Conservation (phyloP, 1,140 invertebrate genomes). For the Trypoxylus dichotomus region DNA sequence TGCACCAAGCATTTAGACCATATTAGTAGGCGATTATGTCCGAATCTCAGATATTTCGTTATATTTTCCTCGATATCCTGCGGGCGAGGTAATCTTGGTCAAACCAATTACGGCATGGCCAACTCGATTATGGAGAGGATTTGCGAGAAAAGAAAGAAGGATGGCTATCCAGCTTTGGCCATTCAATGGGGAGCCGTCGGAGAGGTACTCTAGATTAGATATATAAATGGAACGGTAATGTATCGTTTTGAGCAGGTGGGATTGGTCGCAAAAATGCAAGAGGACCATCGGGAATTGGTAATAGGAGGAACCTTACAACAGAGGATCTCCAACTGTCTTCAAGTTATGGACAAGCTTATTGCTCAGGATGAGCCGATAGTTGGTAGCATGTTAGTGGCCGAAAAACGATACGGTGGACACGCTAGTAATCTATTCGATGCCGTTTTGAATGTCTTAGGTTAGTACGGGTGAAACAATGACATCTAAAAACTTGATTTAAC, state of each 20-base stretch:
- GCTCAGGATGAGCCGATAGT: conserved; percentile 65
- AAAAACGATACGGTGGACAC: conserved; percentile 55
- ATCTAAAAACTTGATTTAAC: not conserved
- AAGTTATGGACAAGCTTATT: conserved; percentile 68
- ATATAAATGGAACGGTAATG: not conserved
- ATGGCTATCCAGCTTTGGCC: conserved; percentile 66
- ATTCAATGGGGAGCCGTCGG: conserved; percentile 74
- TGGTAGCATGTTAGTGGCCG: conserved; percentile 75
- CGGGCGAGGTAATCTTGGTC: conserved; percentile 85
- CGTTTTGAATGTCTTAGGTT: conserved; percentile 9
- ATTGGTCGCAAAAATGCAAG: conserved; percentile 77
- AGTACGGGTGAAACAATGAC: not conserved
- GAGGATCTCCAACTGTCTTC: conserved; percentile 75
- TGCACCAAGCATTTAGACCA: conserved; percentile 61
- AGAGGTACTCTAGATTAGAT: conserved; percentile 55
- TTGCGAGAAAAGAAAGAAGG: conserved; percentile 61
- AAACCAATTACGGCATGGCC: conserved; percentile 83
- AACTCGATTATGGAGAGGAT: conserved; percentile 76
- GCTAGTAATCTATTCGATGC: conserved; percentile 18
- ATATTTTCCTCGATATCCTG: conserved; percentile 88
- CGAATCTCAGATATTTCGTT: conserved; percentile 61
- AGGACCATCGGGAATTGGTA: conserved; percentile 73
- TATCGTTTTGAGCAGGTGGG: conserved; percentile 57
- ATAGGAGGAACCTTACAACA: conserved; percentile 82
- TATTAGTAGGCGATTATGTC: conserved; percentile 61